Conservation (phyloP, 2,797 vertebrate genomes). For the Sus cebifrons region DNA sequence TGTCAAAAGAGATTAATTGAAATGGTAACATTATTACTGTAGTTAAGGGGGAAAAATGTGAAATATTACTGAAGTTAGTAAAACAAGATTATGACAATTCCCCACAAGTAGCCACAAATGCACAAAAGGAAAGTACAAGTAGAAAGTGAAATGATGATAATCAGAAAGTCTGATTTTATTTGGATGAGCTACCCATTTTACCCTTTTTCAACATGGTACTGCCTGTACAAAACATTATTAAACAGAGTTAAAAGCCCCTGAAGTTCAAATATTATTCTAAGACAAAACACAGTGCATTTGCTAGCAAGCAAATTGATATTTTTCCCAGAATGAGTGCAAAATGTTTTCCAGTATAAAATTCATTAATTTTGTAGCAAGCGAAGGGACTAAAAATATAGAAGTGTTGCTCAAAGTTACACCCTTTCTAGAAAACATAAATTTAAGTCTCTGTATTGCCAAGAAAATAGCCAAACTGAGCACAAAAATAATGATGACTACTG, state of each 20-base stretch:
- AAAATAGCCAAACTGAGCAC: neutral
- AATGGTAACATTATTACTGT: neutral
- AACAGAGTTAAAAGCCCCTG: neutral
- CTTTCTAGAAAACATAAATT: slow-evolving; percentile 50
- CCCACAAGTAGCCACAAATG: neutral
- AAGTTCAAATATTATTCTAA: slow-evolving; percentile 56
- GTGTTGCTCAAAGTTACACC: slow-evolving; percentile 35
- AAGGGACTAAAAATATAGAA: slow-evolving; percentile 12
- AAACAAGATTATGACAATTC: neutral
- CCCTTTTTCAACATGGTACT: slow-evolving; percentile 31
- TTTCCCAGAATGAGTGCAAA: slow-evolving; percentile 45
- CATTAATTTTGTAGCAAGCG: slow-evolving; percentile 64
- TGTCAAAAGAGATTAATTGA: slow-evolving; percentile 30
- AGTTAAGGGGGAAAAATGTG: neutral
- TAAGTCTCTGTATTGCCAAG: neutral
- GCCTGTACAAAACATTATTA: slow-evolving; percentile 52
- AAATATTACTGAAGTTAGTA: slow-evolving; percentile 16
- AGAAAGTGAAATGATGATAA: neutral
- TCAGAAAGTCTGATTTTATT: slow-evolving; percentile 10
- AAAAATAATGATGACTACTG: neutral
- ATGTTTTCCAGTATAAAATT: slow-evolving; percentile 15
- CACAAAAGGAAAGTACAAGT: neutral
- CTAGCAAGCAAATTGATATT: slow-evolving; percentile 49
- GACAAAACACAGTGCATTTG: neutral
- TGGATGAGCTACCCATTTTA: slow-evolving; percentile 8